Conservation (phyloP, 2,888 invertebrate species). For the Andrena bicolor region DNA sequence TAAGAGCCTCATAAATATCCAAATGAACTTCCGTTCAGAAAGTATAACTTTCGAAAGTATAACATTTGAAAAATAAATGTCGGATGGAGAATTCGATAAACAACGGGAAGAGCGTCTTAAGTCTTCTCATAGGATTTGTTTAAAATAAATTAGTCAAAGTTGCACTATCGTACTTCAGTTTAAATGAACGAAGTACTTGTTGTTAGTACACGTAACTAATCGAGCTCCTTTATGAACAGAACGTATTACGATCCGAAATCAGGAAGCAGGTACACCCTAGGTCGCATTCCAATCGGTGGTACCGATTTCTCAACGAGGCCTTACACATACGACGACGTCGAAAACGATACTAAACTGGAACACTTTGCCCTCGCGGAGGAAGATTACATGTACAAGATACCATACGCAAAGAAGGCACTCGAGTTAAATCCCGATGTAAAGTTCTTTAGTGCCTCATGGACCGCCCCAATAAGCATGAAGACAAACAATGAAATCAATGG, state of each 20-base stretch:
- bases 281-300: constrained; percentile 94
- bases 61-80: no score
- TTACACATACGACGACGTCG: constrained; percentile 92
- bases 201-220: background rate
- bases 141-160: no score
- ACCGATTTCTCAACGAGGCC: constrained; percentile 93
- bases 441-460: constrained; percentile 88
- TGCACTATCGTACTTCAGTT: no score
- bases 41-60: no score
- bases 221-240: constrained; percentile 85
- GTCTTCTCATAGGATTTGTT: no score
- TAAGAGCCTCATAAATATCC: no score
- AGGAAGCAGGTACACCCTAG: constrained; percentile 92
- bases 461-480: constrained; percentile 91
- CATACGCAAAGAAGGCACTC: constrained; percentile 86
- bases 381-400: constrained; percentile 90
- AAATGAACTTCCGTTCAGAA: no score
- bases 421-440: constrained; percentile 85
- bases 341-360: constrained; percentile 87
- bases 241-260: constrained; percentile 90
- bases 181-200: no score
- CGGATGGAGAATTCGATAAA: no score
- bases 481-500: constrained; percentile 85
- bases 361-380: constrained; percentile 89
- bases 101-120: no score